Evolutionary conservation across 2,888 invertebrate species (phyloP).

Genomic region (Nematopogon swammerdamellus): DNA sequence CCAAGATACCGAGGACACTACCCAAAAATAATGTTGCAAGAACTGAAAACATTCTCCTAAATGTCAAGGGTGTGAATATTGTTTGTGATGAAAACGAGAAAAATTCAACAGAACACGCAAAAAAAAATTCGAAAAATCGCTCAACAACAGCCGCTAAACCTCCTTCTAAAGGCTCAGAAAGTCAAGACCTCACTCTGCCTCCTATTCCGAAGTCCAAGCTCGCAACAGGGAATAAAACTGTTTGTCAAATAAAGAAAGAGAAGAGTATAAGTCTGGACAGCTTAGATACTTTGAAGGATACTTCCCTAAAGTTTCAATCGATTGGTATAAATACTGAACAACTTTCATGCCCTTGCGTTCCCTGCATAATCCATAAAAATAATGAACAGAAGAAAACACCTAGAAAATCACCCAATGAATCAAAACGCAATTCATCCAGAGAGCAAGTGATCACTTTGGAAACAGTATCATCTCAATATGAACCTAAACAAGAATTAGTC

Average conservation of each 20-base stretch:
- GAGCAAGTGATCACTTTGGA: background rate
- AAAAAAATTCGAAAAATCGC: too few species aligned
- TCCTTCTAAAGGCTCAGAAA: too few species aligned
- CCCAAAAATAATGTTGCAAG: background rate
- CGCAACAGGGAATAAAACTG: too few species aligned
- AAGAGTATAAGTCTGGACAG: conserved; percentile 42
- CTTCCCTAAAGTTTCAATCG: conserved; percentile 26
- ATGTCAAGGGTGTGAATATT: too few species aligned
- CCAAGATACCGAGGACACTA: background rate
- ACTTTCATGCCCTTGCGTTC: conserved; percentile 31
- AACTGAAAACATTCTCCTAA: conserved; percentile 6
- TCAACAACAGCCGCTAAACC: too few species aligned
- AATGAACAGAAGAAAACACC: conserved; percentile 18
- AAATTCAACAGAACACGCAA: too few species aligned
- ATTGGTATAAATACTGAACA: conserved; percentile 36
- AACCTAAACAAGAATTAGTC: conserved; percentile 19
- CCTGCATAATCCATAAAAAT: conserved; percentile 37
- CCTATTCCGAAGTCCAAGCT: too few species aligned
- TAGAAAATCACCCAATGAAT: conserved; percentile 15
- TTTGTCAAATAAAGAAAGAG: conserved; percentile 18
- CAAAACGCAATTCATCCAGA: conserved; percentile 10
- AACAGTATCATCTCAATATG: conserved; percentile 2
- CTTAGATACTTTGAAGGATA: too few species aligned
- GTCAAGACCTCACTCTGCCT: conserved; percentile 4
- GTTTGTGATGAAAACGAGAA: too few species aligned